Conservation (phyloP, 2,888 invertebrate species). For the Tipula unca region DNA sequence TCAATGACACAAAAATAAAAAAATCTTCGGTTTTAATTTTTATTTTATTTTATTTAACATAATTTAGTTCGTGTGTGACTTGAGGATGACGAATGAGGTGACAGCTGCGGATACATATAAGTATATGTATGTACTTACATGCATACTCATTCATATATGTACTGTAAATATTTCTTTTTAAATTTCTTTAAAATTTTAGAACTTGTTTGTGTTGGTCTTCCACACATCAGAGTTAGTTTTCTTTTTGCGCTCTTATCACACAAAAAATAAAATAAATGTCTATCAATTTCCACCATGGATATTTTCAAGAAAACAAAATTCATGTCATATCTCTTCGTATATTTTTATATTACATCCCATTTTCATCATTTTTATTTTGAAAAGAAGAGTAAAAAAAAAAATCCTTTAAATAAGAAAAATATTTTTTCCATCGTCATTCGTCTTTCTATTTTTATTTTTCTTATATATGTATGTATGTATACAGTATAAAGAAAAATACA, state of each 20-base stretch:
- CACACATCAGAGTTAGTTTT: background rate
- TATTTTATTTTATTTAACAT: background rate
- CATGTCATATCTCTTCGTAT: background rate
- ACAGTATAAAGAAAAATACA: constrained; percentile 14
- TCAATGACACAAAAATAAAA: background rate
- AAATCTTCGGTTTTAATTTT: background rate
- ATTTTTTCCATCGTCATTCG: background rate
- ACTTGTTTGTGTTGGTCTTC: background rate
- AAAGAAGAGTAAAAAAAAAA: background rate
- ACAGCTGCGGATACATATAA: constrained; percentile 1
- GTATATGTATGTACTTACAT: background rate
- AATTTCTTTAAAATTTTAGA: background rate
- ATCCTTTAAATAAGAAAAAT: constrained; percentile 14
- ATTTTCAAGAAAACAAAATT: background rate
- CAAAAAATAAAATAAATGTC: background rate
- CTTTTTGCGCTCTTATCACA: background rate
- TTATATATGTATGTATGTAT: background rate
- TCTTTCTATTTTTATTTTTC: background rate
- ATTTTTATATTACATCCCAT: constrained; percentile 2
- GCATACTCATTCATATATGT: too few species aligned
- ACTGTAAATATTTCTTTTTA: too few species aligned
- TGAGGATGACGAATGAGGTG: constrained; percentile 17
- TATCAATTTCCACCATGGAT: background rate
- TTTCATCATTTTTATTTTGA: background rate
- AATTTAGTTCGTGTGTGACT: constrained; percentile 18